Evolutionary conservation across 2,113 vertebrate genomes (phyloP).

Genomic region (Cebus imitator): DNA sequence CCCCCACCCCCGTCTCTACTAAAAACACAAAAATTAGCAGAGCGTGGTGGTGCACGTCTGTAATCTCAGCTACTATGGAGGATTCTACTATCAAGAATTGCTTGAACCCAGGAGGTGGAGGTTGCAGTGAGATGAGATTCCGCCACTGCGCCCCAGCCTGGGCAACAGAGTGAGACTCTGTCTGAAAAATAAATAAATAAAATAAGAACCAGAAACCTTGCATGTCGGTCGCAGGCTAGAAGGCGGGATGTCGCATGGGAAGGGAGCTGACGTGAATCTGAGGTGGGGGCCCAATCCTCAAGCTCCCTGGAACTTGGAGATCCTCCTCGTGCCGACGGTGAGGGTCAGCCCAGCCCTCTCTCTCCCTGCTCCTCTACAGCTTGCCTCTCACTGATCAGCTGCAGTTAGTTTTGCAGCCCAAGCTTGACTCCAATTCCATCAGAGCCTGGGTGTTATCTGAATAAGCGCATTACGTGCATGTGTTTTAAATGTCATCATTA

Average conservation of each 20-base stretch:
- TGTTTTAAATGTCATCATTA: neutral
- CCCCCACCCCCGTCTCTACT: too few relatives aligned
- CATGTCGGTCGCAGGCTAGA: neutral
- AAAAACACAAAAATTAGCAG: too few relatives aligned
- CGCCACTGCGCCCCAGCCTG: too few relatives aligned
- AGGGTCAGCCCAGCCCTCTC: neutral
- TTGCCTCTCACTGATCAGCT: neutral
- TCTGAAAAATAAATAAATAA: too few relatives aligned
- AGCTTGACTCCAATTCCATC: neutral
- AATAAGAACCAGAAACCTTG: neutral
- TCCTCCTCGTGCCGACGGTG: too few relatives aligned
- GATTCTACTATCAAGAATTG: too few relatives aligned
- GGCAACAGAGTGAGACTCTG: too few relatives aligned
- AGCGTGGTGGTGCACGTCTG: rapidly evolving
- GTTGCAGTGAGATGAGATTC: too few relatives aligned
- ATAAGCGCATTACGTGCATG: rapidly evolving
- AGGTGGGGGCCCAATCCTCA: neutral
- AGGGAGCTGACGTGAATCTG: neutral
- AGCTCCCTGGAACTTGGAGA: rapidly evolving
- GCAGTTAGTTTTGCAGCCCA: neutral
- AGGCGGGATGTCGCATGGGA: rapidly evolving
- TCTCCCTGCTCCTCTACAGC: too few relatives aligned
- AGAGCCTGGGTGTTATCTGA: neutral
- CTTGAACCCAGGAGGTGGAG: too few relatives aligned
- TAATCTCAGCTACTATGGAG: too few relatives aligned